phyloP scores from a whole-genome alignment of 1,140 invertebrate genomes.

The Telenomus remus region DNA sequence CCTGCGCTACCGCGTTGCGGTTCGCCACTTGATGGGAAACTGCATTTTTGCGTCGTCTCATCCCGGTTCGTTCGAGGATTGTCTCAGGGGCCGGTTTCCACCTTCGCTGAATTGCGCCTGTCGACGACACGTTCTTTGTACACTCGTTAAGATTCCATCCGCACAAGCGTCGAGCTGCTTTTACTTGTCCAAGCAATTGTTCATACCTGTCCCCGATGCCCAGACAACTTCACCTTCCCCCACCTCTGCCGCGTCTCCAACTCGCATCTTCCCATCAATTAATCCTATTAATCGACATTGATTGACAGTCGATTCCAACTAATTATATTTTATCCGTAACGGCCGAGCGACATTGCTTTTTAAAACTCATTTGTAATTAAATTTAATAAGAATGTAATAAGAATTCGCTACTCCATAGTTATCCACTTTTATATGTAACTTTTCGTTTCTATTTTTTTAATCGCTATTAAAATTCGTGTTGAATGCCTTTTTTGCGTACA shows the following conservation, averaged over 20 bases:
- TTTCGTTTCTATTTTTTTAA: too few relatives aligned
- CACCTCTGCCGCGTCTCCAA: constrained; percentile 9
- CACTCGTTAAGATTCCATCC: constrained; percentile 57
- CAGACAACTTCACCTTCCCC: constrained; percentile 47
- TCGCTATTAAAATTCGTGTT: too few relatives aligned
- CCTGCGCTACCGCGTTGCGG: constrained; percentile 62
- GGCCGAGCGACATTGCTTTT: too few relatives aligned
- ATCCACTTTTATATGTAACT: too few relatives aligned
- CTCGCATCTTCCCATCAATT: constrained; percentile 41
- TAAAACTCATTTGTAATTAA: too few relatives aligned
- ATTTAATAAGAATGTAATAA: too few relatives aligned
- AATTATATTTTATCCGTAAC: constrained; percentile 38
- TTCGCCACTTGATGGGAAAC: constrained; percentile 69
- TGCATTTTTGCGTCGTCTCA: constrained; percentile 59
- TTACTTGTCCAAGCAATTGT: constrained; percentile 50
- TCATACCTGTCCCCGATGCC: constrained; percentile 51
- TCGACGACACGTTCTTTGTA: constrained; percentile 55
- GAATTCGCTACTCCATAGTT: too few relatives aligned
- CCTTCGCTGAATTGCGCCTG: constrained; percentile 57
- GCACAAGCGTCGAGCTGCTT: constrained; percentile 41
- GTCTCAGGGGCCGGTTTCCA: constrained; percentile 55
- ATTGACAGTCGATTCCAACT: constrained; percentile 39
- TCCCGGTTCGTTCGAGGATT: constrained; percentile 45
- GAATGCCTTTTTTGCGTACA: too few relatives aligned
- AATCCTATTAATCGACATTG: constrained; percentile 21